phyloP scores from a whole-genome alignment of 92 coral and sea anemone genomes.

The Desmophyllum pertusum region DNA sequence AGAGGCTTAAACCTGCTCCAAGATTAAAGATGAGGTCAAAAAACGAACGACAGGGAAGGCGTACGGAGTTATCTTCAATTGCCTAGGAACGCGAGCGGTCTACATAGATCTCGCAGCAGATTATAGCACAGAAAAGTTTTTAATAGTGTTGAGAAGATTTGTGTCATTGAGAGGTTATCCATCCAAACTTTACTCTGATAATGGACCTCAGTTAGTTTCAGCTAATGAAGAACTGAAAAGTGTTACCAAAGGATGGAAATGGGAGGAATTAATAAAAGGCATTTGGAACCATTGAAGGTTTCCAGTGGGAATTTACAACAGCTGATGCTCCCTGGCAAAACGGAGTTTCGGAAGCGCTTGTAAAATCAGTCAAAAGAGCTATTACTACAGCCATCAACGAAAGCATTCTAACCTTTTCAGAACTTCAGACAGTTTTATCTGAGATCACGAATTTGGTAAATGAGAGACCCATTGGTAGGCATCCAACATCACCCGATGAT shows the following conservation, averaged over 20 bases:
- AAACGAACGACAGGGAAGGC: too few species aligned
- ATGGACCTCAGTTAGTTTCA: constrained; percentile 42
- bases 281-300: constrained; percentile 12
- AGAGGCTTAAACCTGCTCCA: constrained; percentile 48
- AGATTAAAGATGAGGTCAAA: too few species aligned
- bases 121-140: too few species aligned
- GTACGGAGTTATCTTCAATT: too few species aligned
- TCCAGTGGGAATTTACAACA: constrained; percentile 26
- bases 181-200: constrained; percentile 29
- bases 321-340: constrained; percentile 48
- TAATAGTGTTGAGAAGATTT: too few species aligned
- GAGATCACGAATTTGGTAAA: not conserved
- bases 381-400: constrained; percentile 15
- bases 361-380: constrained; percentile 34
- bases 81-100: too few species aligned
- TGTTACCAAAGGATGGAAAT: not conserved
- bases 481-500: constrained; percentile 15
- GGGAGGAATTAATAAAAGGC: not conserved
- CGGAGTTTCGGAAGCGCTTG: constrained; percentile 26
- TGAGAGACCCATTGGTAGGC: constrained; percentile 46
- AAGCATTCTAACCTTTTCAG: constrained; percentile 47
- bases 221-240: constrained; percentile 36
- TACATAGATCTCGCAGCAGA: too few species aligned
- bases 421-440: not conserved
- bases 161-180: constrained; percentile 46